Evolutionary conservation across 2,113 vertebrate species (phyloP).

Genomic region (Seriola aureovittata): DNA sequence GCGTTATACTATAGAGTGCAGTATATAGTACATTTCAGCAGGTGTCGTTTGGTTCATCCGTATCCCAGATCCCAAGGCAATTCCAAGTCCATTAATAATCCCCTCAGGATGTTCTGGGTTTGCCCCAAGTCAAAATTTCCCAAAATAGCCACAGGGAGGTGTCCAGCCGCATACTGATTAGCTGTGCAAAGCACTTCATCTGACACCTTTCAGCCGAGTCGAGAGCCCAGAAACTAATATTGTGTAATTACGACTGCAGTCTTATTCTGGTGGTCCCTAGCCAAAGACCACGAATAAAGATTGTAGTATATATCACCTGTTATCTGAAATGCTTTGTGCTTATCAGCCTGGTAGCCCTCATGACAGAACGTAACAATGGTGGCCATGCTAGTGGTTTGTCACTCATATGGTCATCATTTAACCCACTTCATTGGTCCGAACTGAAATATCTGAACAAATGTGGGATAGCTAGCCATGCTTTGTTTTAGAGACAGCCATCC

Average conservation of each 20-base stretch:
- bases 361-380: background rate
- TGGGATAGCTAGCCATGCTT: too few relatives aligned
- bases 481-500: too few relatives aligned
- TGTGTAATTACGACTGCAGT: background rate
- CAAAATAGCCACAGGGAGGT: constrained; percentile 59
- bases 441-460: too few relatives aligned
- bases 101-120: constrained; percentile 38
- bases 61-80: constrained; percentile 34
- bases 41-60: constrained; percentile 28
- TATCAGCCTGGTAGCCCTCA: background rate
- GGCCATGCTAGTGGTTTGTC: background rate
- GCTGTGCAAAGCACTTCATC: constrained; percentile 38
- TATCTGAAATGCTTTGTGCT: background rate
- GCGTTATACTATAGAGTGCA: background rate
- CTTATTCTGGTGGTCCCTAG: constrained; percentile 4
- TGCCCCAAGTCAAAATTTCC: constrained; percentile 52
- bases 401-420: background rate
- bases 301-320: background rate
- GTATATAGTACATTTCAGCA: background rate
- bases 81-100: constrained; percentile 56
- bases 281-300: background rate
- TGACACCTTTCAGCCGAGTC: constrained; percentile 45
- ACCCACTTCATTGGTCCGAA: too few relatives aligned
- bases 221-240: constrained; percentile 3
- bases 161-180: constrained; percentile 54